Evolutionary conservation across 2,888 invertebrate genomes (phyloP), one percentile per base, ranked within the genome.

Genomic region (Lysandra coridon): DNA sequence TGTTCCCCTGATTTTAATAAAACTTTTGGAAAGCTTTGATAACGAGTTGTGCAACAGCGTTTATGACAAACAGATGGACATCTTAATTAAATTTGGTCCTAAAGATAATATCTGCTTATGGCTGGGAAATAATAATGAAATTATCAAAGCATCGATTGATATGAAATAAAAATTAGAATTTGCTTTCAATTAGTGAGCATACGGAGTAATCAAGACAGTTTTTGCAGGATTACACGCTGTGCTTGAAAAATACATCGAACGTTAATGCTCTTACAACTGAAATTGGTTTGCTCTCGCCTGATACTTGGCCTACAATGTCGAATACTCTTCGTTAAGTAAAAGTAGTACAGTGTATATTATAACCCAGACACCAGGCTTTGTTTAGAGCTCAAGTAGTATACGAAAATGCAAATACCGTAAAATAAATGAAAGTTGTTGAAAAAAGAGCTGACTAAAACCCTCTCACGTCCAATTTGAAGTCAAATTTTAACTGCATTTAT

Each of bases 221-320:
- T 64, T 69, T 69, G 14, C 69, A 69, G 69, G 69, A 69, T 69
- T 69, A 33, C 69, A 37, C 1, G 33, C 44, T 57, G 33, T 37
- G 76, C 76, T 76, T 33, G 76, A 76, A 53, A 53, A 76, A 76
- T 53, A 53, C 53, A 57, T 76, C 53, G 76, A 76, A 30, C 76
- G 53, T 76, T 76, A 76, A 75, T 76, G 53, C 57, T 33, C 76
- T 76, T 76, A 17, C 17, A 57, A 2, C 76, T 33, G 17, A 57
- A 76, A 76, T 76, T 76, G 76, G 76, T 76, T 57, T 53, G 76
- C 76, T 76, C 76, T 57, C 30, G 33, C 53, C 57, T 30, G 53
- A 57, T 76, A 33, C 76, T 76, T 76, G 76, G 76, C 76, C 76
- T 76, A 76, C 30, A 53, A 75, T 74, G 44, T 14, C 33, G 33